Evolutionary conservation across 2,113 vertebrate genomes (phyloP), one percentile per base, ranked within the genome.

Genomic region (Heliornis fulica): DNA sequence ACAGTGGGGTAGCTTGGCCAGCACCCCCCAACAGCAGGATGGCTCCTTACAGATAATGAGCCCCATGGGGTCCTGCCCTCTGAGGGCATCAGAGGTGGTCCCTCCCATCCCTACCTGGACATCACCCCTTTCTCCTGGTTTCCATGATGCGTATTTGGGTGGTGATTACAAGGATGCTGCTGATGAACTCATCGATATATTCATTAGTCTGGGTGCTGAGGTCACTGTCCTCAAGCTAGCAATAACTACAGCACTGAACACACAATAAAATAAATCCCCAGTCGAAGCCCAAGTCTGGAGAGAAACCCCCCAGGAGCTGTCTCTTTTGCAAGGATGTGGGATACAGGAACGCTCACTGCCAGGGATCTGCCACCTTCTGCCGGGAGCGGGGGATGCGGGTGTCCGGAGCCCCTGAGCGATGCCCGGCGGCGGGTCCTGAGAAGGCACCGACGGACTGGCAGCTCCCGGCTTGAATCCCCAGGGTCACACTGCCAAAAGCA

Each of bases 1-100:
- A 57, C 41, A 57, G 28, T 3, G 4, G 38, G 15, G 17, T 34
- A 56, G 28, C 43, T 51, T 8, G 2, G 20, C 9, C 68, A 71
- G 76, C 14, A 26, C 29, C 50, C 54, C 36, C 38, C 1, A 2
- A 54, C 59, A 54, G 15, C 0, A 0, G 40, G 31, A 60, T 0
- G 2, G 38, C 28, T 46, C 50, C 59, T 38, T n/a, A 69, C 41
- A 78, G 45, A 29, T 69, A 68, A 8, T 40, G 38, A 66, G 34
- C 48, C 22, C 28, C 11, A 4, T 3, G 25, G 0, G 2, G 23
- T 64, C 43, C 48, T 36, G 19, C 40, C 40, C 34, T 79, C 18
- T 2, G 48, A 64, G 40, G 21, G 14, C 29, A 34, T 41, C 43
- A 43, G 20, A 28, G 8, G 1, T 72, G n/a, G 11, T 63, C 21